phyloP scores from a whole-genome alignment of 2,113 vertebrate species.

The Prionailurus viverrinus region DNA sequence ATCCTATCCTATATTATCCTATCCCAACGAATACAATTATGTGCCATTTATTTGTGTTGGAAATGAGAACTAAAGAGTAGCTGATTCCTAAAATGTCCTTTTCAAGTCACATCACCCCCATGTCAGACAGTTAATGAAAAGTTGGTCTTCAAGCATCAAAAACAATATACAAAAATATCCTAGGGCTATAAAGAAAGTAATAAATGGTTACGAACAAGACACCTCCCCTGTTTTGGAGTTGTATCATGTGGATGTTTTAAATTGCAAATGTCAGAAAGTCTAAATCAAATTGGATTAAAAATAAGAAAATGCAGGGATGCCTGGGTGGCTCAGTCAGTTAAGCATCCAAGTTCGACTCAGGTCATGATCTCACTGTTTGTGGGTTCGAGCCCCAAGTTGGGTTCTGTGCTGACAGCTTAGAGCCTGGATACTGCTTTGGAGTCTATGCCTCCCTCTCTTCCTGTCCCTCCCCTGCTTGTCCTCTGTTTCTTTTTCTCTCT shows the following conservation, averaged over 20 bases:
- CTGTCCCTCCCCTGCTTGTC: too few species aligned
- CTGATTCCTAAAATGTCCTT: not conserved
- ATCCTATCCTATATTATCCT: not conserved
- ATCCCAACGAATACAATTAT: not conserved
- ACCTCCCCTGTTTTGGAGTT: not conserved
- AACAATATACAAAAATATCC: not conserved
- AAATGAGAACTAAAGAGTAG: not conserved
- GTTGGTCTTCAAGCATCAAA: not conserved
- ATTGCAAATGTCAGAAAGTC: not conserved
- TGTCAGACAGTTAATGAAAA: not conserved
- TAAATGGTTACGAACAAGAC: not conserved
- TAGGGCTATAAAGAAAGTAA: not conserved
- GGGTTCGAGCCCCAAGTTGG: too few species aligned
- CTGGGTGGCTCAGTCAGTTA: too few species aligned
- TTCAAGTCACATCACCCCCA: not conserved
- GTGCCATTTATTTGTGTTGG: not conserved
- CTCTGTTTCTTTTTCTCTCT: too few species aligned
- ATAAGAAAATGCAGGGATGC: not conserved
- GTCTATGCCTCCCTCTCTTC: too few species aligned
- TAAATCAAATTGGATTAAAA: not conserved
- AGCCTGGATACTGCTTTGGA: too few species aligned
- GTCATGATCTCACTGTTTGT: too few species aligned
- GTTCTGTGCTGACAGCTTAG: too few species aligned
- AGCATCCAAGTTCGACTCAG: too few species aligned
- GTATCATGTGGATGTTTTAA: not conserved